A percentile compares a stretch with the other conserved stretches of the same genome.
phyloP scores from a whole-genome alignment of 1,140 invertebrate species.

The Tetramorium alpestre region DNA sequence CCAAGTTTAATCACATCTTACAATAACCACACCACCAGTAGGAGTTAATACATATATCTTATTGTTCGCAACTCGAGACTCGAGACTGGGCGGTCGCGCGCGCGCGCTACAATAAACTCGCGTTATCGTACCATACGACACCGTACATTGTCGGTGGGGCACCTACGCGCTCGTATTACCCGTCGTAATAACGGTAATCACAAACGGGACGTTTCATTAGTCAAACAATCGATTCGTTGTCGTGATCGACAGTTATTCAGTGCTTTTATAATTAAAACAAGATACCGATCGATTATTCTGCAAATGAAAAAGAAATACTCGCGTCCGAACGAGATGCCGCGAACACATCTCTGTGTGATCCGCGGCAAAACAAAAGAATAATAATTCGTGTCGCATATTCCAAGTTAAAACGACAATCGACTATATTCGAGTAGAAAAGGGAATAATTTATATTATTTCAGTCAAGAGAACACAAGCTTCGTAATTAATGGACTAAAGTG shows the following conservation, averaged over 20 bases:
- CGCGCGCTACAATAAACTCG: conserved; percentile 28
- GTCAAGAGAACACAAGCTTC: background rate
- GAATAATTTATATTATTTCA: background rate
- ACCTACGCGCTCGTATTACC: conserved; percentile 35
- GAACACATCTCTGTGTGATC: background rate
- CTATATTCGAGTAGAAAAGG: background rate
- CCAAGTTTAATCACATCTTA: conserved; percentile 46
- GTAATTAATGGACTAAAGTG: background rate
- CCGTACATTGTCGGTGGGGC: background rate
- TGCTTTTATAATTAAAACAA: background rate
- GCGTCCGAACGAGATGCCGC: background rate
- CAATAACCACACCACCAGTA: background rate
- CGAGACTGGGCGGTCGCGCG: background rate
- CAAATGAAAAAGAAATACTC: background rate
- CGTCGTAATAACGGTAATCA: conserved; percentile 47
- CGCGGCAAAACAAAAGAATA: background rate
- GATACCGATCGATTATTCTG: background rate
- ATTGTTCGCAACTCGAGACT: conserved; percentile 34
- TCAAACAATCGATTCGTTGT: conserved; percentile 29
- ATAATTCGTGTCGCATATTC: background rate
- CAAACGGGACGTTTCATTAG: conserved; percentile 29
- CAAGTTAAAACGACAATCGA: background rate
- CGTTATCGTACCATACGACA: conserved; percentile 36
- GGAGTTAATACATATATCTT: background rate
- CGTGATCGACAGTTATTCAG: conserved; percentile 2